These are phyloP conservation scores for Platycheirus rosarum DNA, from an alignment of 2,888 invertebrate genomes.

Conservation along the genomic window DNA sequence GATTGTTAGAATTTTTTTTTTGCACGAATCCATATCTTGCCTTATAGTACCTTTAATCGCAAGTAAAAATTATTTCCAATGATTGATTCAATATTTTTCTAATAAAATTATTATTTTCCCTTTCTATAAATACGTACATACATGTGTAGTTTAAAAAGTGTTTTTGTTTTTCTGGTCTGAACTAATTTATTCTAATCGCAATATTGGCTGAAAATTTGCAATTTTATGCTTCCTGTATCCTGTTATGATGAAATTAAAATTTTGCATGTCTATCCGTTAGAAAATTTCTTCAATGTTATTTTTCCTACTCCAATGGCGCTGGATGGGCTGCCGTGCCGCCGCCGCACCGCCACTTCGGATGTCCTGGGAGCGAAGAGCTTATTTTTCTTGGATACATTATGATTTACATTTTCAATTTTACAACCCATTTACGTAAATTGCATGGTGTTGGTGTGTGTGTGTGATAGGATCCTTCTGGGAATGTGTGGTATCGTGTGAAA, in stretches of 20 bases:
- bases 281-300: conserved; percentile 13
- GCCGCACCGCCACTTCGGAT: too few species aligned
- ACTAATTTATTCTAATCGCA: conserved; percentile 15
- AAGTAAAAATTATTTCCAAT: too few species aligned
- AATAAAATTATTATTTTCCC: neutral
- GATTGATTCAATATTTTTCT: too few species aligned
- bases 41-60: too few species aligned
- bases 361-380: neutral
- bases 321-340: too few species aligned
- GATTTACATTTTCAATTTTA: conserved; percentile 20
- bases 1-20: too few species aligned
- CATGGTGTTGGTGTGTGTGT: neutral
- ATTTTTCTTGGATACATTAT: conserved; percentile 4
- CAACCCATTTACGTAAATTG: neutral
- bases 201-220: conserved; percentile 32
- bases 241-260: conserved; percentile 22
- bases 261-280: neutral
- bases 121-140: too few species aligned
- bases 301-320: neutral
- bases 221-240: conserved; percentile 41
- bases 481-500: neutral
- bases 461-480: neutral
- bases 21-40: too few species aligned
- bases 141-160: neutral
- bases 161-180: neutral